Evolutionary conservation across 2,797 vertebrate genomes (phyloP).

Genomic region (Gymnothorax javanicus): DNA sequence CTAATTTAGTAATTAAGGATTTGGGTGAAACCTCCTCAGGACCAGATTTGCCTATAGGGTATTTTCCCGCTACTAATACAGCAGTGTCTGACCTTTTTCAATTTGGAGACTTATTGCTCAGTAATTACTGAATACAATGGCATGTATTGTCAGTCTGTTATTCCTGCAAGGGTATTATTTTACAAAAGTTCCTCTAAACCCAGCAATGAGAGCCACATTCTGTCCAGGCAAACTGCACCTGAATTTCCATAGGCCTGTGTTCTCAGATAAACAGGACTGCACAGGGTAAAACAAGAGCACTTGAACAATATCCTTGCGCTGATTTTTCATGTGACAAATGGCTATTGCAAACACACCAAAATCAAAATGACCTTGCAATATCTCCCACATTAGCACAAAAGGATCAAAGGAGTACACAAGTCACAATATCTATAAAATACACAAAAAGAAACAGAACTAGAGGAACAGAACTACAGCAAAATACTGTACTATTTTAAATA

Average conservation of each 20-base stretch:
- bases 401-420: not conserved
- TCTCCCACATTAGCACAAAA: not conserved
- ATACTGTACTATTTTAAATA: no score
- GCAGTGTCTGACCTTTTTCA: slow-evolving; percentile 28
- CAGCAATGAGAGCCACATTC: not conserved
- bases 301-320: not conserved
- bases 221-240: not conserved
- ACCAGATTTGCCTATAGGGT: slow-evolving; percentile 25
- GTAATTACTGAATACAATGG: slow-evolving; percentile 21
- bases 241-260: not conserved
- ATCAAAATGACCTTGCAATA: not conserved
- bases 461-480: no score
- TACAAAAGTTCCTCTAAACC: slow-evolving; percentile 15
- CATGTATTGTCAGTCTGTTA: slow-evolving; percentile 19
- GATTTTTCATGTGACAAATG: not conserved
- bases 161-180: slow-evolving; percentile 23
- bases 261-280: not conserved
- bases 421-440: not conserved
- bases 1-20: slow-evolving; percentile 38
- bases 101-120: slow-evolving; percentile 19
- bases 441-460: not conserved
- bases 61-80: slow-evolving; percentile 14
- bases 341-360: not conserved
- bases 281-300: not conserved
- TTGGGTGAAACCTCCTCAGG: slow-evolving; percentile 27